Evolutionary conservation across 2,113 vertebrate genomes (phyloP).

Genomic region (Glareola pratincola): DNA sequence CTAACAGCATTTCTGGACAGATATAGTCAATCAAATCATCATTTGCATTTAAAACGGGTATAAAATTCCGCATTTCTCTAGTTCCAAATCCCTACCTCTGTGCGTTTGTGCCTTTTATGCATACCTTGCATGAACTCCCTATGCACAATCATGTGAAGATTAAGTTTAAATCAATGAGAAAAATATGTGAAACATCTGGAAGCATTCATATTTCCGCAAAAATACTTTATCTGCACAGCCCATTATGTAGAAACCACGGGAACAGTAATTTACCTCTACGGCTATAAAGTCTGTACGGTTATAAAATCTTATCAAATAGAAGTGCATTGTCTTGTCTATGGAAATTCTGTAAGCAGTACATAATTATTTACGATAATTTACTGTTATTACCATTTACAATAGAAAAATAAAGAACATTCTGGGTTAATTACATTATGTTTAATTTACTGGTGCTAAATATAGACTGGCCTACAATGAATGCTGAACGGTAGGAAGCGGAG

Average conservation of each 20-base stretch:
- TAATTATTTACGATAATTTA: constrained; percentile 55
- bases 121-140: background rate
- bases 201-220: background rate
- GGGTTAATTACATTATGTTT: constrained; percentile 4
- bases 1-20: background rate
- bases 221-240: background rate
- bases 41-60: background rate
- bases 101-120: background rate
- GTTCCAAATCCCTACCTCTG: background rate
- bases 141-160: background rate
- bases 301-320: constrained; percentile 9
- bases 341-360: constrained; percentile 17
- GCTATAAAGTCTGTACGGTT: background rate
- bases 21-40: background rate
- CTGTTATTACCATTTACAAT: constrained; percentile 1
- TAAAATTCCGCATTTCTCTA: background rate
- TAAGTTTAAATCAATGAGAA: background rate
- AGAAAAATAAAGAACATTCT: constrained; percentile 19
- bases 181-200: constrained; percentile 10
- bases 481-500: background rate
- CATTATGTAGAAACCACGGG: background rate
- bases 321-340: constrained; percentile 20
- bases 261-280: constrained; percentile 31
- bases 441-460: constrained; percentile 4
- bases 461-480: background rate